Evolutionary conservation across 2,888 invertebrate genomes (phyloP), one percentile per base, ranked within the genome.

Genomic region (Chromoteleia sp.): DNA sequence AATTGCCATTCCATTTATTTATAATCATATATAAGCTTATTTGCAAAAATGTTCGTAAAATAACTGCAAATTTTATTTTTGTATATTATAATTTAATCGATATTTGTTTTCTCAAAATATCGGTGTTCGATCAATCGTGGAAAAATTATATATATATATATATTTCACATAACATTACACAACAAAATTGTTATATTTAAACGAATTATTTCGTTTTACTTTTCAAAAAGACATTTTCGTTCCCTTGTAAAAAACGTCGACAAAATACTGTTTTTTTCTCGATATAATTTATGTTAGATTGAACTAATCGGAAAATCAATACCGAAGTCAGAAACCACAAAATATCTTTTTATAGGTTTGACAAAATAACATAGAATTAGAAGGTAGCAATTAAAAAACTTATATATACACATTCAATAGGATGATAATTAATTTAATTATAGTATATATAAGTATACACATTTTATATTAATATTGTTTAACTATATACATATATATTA

Each of bases 331-430:
- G 54, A 41, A 41, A 48, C 48, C 12, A 58, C 50, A 41, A 61
- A 70, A 56, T 58, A 36, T 36, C 12, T 36, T 54, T 63, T 61
- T 54, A 19, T 33, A 63, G 45, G 43, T 41, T 74, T 74, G 6
- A 48, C 56, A 8, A 58, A 61, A 56, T 43, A 45, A 65, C 25
- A 58, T 75, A 67, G 65, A 36, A 15, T 65, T 74, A 65, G 74
- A 74, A 36, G 25, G 63, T 74, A 74, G 45, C 54, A 8, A 39
- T 29, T 58, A 70, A 36, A 14, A 45, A 19, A 43, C 17, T 21
- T 41, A 48, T 45, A 63, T 41, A 41, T 50, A 7, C 7, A 25
- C 14, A 30, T 52, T 10, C 39, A 39, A 39, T 45, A 39, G 21
- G 50, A n/a, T 12, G 25, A 25, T 41, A 61, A 61, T 45, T 45